These are phyloP conservation scores for Rostratula benghalensis DNA, from an alignment of 2,113 vertebrate species.

Conservation along the genomic window DNA sequence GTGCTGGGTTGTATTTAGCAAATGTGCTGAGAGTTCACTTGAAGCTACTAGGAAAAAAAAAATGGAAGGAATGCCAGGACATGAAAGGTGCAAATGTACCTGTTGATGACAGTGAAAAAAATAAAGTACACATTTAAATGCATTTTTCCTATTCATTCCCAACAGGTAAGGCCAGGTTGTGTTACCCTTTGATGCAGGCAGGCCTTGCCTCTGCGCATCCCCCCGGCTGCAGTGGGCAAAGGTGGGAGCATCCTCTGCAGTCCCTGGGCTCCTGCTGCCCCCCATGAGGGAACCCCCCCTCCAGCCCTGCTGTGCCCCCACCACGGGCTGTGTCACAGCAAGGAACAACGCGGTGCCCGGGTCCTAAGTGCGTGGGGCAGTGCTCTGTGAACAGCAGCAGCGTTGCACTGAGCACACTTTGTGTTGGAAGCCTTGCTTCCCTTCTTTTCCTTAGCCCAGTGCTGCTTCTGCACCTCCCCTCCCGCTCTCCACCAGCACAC, in stretches of 20 bases:
- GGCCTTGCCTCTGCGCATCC: too few relatives aligned
- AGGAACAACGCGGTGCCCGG: accelerated
- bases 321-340: accelerated
- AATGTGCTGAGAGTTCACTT: background rate
- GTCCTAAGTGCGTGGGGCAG: accelerated
- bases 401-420: accelerated
- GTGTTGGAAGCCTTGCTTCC: accelerated
- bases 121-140: background rate
- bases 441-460: background rate
- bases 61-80: background rate
- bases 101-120: background rate
- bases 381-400: background rate
- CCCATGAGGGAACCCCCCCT: background rate
- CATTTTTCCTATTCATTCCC: background rate
- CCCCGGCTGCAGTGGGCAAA: background rate
- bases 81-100: background rate
- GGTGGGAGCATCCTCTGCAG: background rate
- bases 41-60: background rate
- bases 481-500: background rate
- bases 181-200: accelerated
- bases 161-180: accelerated
- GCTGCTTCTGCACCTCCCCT: background rate
- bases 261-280: accelerated
- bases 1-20: background rate
- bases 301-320: background rate